These are phyloP conservation scores for Mylabris sibirica DNA, from an alignment of 2,888 invertebrate genomes.

Conservation along the genomic window DNA sequence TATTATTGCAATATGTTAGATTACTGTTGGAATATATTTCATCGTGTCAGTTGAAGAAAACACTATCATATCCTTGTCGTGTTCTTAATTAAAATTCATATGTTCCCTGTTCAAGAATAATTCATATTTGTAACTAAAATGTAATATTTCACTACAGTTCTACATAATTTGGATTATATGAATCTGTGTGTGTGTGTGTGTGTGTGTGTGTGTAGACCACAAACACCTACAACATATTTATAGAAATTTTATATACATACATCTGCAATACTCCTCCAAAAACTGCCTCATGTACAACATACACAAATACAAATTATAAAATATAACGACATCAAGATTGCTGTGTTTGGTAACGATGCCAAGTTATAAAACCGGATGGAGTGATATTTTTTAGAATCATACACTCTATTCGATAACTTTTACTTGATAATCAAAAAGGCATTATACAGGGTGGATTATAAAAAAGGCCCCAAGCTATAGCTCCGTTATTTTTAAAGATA, in stretches of 20 bases:
- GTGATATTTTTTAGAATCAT: background rate
- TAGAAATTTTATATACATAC: conserved; percentile 8
- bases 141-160: background rate
- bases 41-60: background rate
- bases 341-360: conserved; percentile 2
- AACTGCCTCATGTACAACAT: background rate
- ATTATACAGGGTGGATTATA: too few relatives aligned
- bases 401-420: background rate
- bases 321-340: background rate
- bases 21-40: background rate
- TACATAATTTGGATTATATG: conserved; percentile 1
- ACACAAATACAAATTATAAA: background rate
- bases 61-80: background rate
- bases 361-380: conserved; percentile 11
- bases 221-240: conserved; percentile 12
- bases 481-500: too few relatives aligned
- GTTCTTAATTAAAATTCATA: conserved; percentile 6
- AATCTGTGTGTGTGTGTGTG: background rate
- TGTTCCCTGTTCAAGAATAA: background rate
- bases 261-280: background rate
- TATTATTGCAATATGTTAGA: background rate
- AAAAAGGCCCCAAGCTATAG: too few relatives aligned
- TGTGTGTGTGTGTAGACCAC: background rate
- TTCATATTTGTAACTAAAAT: conserved; percentile 9
- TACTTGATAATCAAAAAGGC: too few relatives aligned